These are phyloP conservation scores for Lasius platythorax DNA, from an alignment of 2,888 invertebrate genomes.

Conservation along the genomic window DNA sequence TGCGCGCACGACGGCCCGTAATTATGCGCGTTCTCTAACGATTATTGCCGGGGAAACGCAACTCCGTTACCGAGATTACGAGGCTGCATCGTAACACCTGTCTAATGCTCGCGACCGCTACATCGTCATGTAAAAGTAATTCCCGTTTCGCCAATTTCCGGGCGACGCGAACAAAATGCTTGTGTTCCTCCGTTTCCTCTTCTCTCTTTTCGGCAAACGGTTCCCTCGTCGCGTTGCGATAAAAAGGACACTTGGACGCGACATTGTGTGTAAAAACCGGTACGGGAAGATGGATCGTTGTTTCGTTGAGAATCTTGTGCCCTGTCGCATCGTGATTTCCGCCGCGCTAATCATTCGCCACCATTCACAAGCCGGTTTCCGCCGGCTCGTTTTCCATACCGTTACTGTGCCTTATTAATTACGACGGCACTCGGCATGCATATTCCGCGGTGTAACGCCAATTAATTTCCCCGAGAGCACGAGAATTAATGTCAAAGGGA, in stretches of 20 bases:
- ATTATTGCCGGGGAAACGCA: constrained; percentile 38
- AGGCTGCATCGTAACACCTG: constrained; percentile 47
- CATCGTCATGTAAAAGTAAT: constrained; percentile 44
- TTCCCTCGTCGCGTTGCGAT: not conserved
- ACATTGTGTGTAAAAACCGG: constrained; percentile 38
- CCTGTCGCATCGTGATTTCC: constrained; percentile 45
- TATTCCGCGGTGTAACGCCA: constrained; percentile 56
- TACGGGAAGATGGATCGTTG: constrained; percentile 44
- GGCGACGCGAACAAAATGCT: constrained; percentile 53
- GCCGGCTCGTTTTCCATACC: constrained; percentile 63
- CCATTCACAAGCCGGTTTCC: constrained; percentile 43
- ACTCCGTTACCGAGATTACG: constrained; percentile 50
- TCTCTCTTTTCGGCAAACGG: not conserved
- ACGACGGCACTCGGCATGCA: constrained; percentile 43
- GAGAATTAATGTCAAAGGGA: constrained; percentile 60
- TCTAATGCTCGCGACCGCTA: constrained; percentile 49
- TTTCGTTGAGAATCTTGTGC: constrained; percentile 43
- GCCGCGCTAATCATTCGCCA: constrained; percentile 47
- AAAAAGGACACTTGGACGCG: constrained; percentile 33
- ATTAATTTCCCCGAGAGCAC: constrained; percentile 58
- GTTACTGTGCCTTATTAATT: constrained; percentile 63
- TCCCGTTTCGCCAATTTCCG: constrained; percentile 48
- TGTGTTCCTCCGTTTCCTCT: constrained; percentile 17
- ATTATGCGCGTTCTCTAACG: constrained; percentile 52
- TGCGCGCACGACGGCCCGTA: constrained; percentile 33